Evolutionary conservation across 1,140 invertebrate genomes (phyloP).

Genomic region (Conus ventricosus): DNA sequence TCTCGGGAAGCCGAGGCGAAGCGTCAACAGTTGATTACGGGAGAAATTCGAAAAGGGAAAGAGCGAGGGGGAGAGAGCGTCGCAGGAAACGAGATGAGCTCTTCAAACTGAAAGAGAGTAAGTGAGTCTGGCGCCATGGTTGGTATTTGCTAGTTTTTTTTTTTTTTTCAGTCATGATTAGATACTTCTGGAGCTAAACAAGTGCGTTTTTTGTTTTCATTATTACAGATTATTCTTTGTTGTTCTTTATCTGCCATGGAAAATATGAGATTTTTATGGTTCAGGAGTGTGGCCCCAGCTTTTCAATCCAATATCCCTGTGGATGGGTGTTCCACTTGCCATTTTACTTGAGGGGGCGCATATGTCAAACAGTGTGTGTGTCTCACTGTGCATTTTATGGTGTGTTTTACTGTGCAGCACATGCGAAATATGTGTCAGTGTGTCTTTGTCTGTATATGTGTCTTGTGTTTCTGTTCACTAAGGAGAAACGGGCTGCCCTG

Average conservation of each 20-base stretch:
- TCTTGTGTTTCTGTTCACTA: neutral
- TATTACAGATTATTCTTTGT: too few relatives aligned
- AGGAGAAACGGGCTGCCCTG: conserved; percentile 3
- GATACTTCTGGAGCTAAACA: too few relatives aligned
- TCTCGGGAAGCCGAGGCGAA: neutral
- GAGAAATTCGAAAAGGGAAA: neutral
- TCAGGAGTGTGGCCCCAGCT: too few relatives aligned
- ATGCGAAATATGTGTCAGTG: neutral
- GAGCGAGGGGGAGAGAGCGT: neutral
- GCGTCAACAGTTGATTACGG: neutral
- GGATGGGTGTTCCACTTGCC: neutral
- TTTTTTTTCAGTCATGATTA: neutral
- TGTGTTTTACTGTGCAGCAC: neutral
- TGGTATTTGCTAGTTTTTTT: neutral
- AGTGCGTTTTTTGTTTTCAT: too few relatives aligned
- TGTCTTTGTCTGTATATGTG: neutral
- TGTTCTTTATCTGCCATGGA: too few relatives aligned
- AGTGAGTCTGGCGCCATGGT: too few relatives aligned
- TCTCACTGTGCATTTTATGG: neutral
- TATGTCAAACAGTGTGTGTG: too few relatives aligned
- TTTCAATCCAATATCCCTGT: neutral
- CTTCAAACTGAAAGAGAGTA: neutral
- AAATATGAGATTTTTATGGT: too few relatives aligned
- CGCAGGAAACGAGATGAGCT: neutral
- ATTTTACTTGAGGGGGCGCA: too few relatives aligned